phyloP scores from a whole-genome alignment of 1,140 invertebrate species.

The Scaptomyza graminum region DNA sequence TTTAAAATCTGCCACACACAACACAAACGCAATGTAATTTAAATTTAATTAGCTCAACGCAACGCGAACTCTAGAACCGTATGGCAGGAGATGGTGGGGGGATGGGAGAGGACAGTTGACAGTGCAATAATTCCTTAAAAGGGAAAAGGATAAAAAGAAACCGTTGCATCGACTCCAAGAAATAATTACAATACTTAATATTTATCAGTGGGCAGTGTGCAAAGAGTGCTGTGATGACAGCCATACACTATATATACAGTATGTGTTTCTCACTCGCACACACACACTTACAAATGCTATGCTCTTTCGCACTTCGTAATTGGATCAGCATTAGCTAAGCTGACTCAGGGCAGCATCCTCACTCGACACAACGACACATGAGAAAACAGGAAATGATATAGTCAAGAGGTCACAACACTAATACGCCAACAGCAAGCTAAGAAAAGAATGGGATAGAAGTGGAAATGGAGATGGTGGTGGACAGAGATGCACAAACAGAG shows the following conservation, averaged over 20 bases:
- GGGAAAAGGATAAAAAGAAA: constrained; percentile 1
- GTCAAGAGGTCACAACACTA: constrained; percentile 70
- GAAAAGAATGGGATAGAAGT: neutral
- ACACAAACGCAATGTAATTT: constrained; percentile 51
- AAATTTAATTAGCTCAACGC: constrained; percentile 62
- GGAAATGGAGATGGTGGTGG: constrained; percentile 1
- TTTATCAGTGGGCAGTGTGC: constrained; percentile 21
- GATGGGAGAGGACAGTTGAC: neutral
- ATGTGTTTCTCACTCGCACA: constrained; percentile 18
- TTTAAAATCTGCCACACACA: constrained; percentile 34
- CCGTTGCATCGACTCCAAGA: constrained; percentile 21
- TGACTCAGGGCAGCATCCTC: constrained; percentile 14
- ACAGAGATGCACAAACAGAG: constrained; percentile 21
- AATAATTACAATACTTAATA: constrained; percentile 42
- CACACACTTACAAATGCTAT: neutral
- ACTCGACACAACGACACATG: constrained; percentile 25
- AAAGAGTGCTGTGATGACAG: constrained; percentile 2
- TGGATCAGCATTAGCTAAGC: constrained; percentile 67
- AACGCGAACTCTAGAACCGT: neutral
- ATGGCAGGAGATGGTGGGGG: neutral
- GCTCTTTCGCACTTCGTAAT: constrained; percentile 48
- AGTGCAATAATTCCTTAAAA: constrained; percentile 33
- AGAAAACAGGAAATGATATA: constrained; percentile 66
- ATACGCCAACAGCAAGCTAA: constrained; percentile 37
- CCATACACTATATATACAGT: neutral